Percentiles rank a stretch among this genome's conserved stretches.
Conservation (phyloP, 2,888 invertebrate species). For the Drosophila rubida region DNA sequence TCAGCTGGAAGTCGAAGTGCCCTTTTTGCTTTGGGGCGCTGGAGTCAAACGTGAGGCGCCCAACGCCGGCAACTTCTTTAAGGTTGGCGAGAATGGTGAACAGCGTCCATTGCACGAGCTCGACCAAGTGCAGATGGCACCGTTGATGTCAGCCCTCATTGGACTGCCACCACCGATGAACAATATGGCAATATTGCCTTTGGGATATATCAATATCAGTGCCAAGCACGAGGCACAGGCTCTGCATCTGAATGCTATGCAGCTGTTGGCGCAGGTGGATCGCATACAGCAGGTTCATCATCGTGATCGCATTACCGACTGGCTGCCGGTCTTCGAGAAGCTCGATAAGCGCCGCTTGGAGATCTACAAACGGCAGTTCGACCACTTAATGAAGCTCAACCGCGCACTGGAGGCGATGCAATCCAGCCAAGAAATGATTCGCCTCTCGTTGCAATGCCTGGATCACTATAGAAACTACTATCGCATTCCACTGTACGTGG, state of each 20-base stretch:
- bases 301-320: conserved; percentile 64
- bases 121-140: conserved; percentile 96
- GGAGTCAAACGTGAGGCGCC: conserved; percentile 87
- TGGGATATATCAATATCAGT: conserved; percentile 67
- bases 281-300: conserved; percentile 66
- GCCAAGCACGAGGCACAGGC: conserved; percentile 86
- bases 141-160: conserved; percentile 93
- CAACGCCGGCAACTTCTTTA: conserved; percentile 22
- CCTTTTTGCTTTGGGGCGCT: conserved; percentile 97
- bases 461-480: conserved; percentile 94
- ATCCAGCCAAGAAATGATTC: conserved; percentile 87
- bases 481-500: conserved; percentile 88
- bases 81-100: conserved; percentile 13
- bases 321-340: conserved; percentile 57
- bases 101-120: conserved; percentile 87
- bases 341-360: conserved; percentile 48
- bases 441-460: conserved; percentile 89
- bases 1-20: conserved; percentile 94
- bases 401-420: conserved; percentile 79
- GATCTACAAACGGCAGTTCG: conserved; percentile 26
- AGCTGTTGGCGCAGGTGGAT: conserved; percentile 88
- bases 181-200: conserved; percentile 85
- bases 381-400: conserved; percentile 14
- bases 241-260: conserved; percentile 90
- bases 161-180: conserved; percentile 95